Percentiles rank a stretch among this genome's conserved stretches.
Conservation (phyloP, 35 echinoderm and acorn worm genomes). For the Anneissia japonica region DNA sequence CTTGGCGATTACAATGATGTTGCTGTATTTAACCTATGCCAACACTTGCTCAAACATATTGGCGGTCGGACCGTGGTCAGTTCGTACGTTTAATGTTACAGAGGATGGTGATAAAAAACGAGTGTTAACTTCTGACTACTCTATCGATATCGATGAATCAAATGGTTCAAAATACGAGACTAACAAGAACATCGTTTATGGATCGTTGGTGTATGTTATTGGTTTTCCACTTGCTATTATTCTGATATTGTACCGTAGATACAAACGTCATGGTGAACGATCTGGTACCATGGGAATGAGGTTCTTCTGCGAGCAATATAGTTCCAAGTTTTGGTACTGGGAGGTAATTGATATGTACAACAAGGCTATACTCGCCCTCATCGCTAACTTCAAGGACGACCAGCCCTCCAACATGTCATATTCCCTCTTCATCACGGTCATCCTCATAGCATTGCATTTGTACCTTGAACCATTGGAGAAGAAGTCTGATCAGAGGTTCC, state of each 20-base stretch:
- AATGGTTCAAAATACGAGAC: neutral
- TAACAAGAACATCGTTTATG: neutral
- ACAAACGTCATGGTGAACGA: neutral
- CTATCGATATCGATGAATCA: neutral
- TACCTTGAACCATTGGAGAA: neutral
- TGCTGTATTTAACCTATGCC: neutral
- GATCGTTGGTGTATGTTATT: neutral
- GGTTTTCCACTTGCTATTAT: neutral
- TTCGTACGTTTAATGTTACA: neutral
- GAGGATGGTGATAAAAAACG: neutral
- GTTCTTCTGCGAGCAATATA: neutral
- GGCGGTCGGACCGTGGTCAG: neutral
- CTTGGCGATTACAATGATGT: neutral
- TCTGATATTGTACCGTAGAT: neutral
- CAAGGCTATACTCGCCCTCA: neutral
- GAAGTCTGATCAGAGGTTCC: neutral
- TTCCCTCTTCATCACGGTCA: neutral
- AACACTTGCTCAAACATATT: neutral
- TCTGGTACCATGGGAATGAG: neutral
- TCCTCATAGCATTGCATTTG: neutral
- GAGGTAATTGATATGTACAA: neutral
- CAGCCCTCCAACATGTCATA: neutral
- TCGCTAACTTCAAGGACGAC: neutral
- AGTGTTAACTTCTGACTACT: neutral
- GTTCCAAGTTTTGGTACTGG: neutral